Base-by-base conservation (phyloP, 1,140 invertebrate species). In the Drosophila suzukii region DNA sequence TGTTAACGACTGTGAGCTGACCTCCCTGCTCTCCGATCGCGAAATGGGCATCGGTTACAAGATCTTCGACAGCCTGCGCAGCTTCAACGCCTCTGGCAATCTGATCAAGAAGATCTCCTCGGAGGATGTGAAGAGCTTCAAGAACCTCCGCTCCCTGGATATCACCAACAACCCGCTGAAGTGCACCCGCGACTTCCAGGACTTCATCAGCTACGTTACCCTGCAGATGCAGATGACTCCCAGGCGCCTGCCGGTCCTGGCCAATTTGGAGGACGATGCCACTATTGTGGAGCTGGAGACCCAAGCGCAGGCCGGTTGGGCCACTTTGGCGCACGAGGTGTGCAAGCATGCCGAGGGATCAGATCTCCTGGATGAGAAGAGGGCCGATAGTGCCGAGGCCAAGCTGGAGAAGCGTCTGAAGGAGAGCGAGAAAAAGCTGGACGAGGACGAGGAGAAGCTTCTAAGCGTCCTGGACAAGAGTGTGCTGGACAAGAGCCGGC, bases 1-100 rank as follows among this genome's bases (percentile, higher is more conserved):
- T 83, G 94, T 95, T 17, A 96, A 95, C 83, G 93, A 94, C 65
- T 95, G 94, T 61, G 93, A 93, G 62, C 91, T 97, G 38, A 93
- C 93, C 17, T 92, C 94, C 56, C 91, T 97, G 30, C 96, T 96
- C 94, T 94, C 93, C 67, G 93, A 94, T 36, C 93, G 92, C 13
- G 54, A 78, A 12, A 20, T 74, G 41, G 81, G 74, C 15, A 24
- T 67, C 88, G 91, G 80, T 70, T 91, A 60, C 79, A 92, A 65
- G 80, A 94, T 66, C 91, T 94, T 50, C 88, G 91, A 76, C 81
- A 93, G 81, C 66, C 47, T 95, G 62, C 93, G 93, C 36, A 93
- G 93, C 89, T 90, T 95, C 44, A 94, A 94, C 71, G 92, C 94
- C 39, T 94, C 94, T 1, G 89, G 94, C 39, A 95, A 95, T 91